Evolutionary conservation across 1,140 invertebrate genomes (phyloP).

Genomic region (Papilio aristodemus): DNA sequence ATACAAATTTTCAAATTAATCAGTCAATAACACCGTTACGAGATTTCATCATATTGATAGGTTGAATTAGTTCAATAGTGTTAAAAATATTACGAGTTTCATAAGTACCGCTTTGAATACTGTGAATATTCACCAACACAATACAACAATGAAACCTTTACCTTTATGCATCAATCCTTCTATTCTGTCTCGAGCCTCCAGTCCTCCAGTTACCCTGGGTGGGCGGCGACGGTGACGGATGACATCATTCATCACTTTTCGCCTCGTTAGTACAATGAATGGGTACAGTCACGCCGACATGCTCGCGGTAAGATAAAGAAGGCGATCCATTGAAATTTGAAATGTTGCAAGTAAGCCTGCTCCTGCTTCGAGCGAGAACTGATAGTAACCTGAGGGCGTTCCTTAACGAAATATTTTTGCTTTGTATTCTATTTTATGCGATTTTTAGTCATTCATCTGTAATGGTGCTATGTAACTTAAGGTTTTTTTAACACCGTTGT

Average conservation of each 20-base stretch:
- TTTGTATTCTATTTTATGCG: background rate
- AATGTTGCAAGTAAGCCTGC: background rate
- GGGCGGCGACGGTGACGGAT: background rate
- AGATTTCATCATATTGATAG: too few relatives aligned
- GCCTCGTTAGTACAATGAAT: conserved; percentile 11
- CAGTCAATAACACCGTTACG: too few relatives aligned
- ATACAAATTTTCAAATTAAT: too few relatives aligned
- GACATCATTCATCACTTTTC: conserved; percentile 9
- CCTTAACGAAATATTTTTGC: background rate
- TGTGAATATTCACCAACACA: conserved; percentile 7
- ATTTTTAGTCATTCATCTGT: too few relatives aligned
- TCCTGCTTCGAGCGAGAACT: background rate
- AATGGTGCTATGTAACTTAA: too few relatives aligned
- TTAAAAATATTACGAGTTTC: background rate
- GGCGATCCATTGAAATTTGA: background rate
- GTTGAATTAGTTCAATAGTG: too few relatives aligned
- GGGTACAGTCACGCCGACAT: conserved; percentile 1
- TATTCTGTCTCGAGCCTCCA: background rate
- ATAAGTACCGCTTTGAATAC: background rate
- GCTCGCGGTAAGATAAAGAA: background rate
- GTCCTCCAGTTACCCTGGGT: background rate
- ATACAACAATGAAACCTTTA: background rate
- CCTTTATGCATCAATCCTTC: background rate
- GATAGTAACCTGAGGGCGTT: background rate
- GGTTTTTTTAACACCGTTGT: too few relatives aligned